These are phyloP conservation scores for Mirza zaza DNA, from an alignment of 2,113 vertebrate species.

Conservation along the genomic window DNA sequence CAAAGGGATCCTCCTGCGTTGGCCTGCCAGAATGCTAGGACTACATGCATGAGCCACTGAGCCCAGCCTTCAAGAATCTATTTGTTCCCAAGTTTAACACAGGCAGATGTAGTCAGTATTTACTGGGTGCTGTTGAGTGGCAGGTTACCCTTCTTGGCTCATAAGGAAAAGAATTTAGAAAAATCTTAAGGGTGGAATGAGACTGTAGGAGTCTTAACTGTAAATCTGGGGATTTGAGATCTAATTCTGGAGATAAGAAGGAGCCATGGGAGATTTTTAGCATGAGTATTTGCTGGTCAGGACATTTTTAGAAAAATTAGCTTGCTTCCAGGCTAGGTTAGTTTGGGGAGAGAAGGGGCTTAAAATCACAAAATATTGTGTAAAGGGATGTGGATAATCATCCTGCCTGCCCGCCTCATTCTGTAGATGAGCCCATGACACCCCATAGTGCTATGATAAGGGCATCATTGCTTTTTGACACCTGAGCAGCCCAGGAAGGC, in stretches of 20 bases:
- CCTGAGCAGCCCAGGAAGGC: background rate
- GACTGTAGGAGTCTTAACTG: background rate
- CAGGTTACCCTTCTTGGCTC: background rate
- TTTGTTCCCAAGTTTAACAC: background rate
- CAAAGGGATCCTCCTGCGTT: no score
- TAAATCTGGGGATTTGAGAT: background rate
- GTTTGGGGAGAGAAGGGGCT: background rate
- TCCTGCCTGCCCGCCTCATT: accelerated
- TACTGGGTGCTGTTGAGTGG: background rate
- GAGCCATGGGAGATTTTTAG: background rate
- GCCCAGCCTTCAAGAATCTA: background rate
- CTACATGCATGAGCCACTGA: no score
- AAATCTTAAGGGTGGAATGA: background rate
- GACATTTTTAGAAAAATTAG: background rate
- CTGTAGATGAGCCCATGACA: background rate
- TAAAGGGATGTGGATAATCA: background rate
- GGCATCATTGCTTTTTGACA: background rate
- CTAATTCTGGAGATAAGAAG: background rate
- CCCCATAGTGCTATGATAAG: background rate
- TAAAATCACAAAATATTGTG: background rate
- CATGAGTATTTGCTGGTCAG: background rate
- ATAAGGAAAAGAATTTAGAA: background rate
- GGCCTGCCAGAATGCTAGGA: no score
- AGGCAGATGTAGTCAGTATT: background rate
- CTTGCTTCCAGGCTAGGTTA: background rate